Base-by-base conservation (phyloP, 2,888 invertebrate genomes). In the Lutraria lutraria region DNA sequence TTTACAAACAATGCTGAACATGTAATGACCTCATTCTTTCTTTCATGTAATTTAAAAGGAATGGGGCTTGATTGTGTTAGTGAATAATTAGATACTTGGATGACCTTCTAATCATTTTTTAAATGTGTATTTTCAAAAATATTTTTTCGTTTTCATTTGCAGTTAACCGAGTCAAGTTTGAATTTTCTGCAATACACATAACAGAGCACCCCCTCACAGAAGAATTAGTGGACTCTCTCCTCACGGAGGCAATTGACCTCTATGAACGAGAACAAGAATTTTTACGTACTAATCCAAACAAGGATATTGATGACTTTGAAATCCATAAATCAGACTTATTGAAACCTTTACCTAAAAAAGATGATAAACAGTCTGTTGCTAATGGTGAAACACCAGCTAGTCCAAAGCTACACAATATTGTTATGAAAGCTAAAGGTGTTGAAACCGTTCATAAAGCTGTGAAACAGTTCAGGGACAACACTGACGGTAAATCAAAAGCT, bases 101-200 rank as follows among this genome's bases (percentile, higher is more conserved):
- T 43, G 8, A 43, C 43, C 43, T 43, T 2, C 8, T 8, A 43
- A 43, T 2, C 43, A 43, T 43, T 43, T 8, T 16, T 56, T 56
- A 16, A 12, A 15, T 56, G 56, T 56, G 12, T 53, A 53, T 12
- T 15, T 53, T 53, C 15, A 15, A 53, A 53, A 53, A 15, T 56
- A 19, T 56, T 56, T 25, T 34, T 21, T 31, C n/a, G 31, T 83
- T 29, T 60, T 72, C 31, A 34, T 76, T 76, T 94, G 21, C 94
- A 96, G 96, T 94, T 16, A 94, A 95, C 88, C 88, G 94, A 83
- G 95, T 95, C 3, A 94, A 95, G 81, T 85, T 96, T 29, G 95
- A 85, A 34, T 89, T 91, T 80, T 83, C 89, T 85, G 89, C 88
- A 29, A 53, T 92, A 31, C 86, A 63, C n/a, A 91, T 92, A 10